Conservation (phyloP, 2,113 vertebrate genomes). For the Pica pica region DNA sequence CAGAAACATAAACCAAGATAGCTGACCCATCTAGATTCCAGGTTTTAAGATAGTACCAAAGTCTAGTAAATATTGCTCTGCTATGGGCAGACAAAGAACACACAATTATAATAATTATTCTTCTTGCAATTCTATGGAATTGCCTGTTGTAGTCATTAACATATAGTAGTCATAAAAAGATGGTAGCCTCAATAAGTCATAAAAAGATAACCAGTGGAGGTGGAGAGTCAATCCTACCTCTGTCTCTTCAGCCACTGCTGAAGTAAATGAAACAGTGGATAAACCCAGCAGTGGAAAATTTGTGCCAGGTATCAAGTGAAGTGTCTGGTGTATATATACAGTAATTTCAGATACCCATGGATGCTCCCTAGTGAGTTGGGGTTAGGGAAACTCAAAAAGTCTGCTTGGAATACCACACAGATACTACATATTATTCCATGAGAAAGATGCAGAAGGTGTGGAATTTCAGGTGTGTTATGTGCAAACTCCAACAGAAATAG, state of each 20-base stretch:
- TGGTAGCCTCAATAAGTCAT: neutral
- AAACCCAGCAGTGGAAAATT: neutral
- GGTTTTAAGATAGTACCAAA: neutral
- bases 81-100: neutral
- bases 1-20: neutral
- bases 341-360: neutral
- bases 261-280: neutral
- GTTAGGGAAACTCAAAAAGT: neutral
- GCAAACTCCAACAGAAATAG: neutral
- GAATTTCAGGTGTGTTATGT: neutral
- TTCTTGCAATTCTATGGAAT: neutral
- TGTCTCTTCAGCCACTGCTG: neutral
- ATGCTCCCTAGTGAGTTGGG: neutral
- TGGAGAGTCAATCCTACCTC: neutral
- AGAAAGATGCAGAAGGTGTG: neutral
- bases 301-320: neutral
- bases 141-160: neutral
- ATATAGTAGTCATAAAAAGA: neutral
- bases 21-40: neutral
- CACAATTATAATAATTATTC: neutral
- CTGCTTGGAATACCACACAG: neutral
- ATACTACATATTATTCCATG: rapidly evolving
- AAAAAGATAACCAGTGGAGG: neutral
- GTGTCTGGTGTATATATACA: neutral
- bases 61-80: neutral